These are phyloP conservation scores for Caenorhabditis latens DNA, from an alignment of 1,140 invertebrate species.

Conservation along the genomic window DNA sequence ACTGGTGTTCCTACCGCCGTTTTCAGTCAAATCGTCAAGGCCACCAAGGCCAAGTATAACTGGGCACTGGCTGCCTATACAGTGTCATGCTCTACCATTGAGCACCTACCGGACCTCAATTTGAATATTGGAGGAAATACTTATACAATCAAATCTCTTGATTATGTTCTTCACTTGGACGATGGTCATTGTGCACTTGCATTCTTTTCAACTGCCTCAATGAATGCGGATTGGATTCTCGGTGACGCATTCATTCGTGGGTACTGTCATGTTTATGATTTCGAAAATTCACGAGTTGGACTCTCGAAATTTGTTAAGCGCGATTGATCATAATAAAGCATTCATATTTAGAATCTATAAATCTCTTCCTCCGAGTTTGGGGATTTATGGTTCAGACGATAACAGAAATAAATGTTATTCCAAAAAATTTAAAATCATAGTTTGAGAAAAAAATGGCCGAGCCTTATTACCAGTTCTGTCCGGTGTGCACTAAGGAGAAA, in stretches of 20 bases:
- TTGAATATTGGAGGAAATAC: constrained; percentile 56
- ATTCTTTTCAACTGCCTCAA: constrained; percentile 42
- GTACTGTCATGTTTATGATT: constrained; percentile 67
- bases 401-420: no score
- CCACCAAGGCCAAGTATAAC: not conserved
- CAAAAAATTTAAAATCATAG: no score
- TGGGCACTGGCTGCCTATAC: constrained; percentile 47
- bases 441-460: no score
- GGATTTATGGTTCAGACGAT: no score
- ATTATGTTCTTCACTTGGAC: constrained; percentile 62
- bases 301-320: not conserved
- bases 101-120: constrained; percentile 51
- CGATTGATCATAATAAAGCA: no score
- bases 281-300: constrained; percentile 57
- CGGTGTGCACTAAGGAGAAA: no score
- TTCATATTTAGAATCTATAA: no score
- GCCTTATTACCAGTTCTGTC: no score
- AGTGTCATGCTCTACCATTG: not conserved
- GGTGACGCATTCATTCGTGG: constrained; percentile 65
- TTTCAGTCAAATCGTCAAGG: not conserved
- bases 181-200: constrained; percentile 64
- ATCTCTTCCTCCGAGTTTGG: no score
- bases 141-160: constrained; percentile 49
- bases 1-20: constrained; percentile 29
- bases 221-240: constrained; percentile 61